Evolutionary conservation across 2,797 vertebrate species (phyloP).

Genomic region (Nyctalus aviator): DNA sequence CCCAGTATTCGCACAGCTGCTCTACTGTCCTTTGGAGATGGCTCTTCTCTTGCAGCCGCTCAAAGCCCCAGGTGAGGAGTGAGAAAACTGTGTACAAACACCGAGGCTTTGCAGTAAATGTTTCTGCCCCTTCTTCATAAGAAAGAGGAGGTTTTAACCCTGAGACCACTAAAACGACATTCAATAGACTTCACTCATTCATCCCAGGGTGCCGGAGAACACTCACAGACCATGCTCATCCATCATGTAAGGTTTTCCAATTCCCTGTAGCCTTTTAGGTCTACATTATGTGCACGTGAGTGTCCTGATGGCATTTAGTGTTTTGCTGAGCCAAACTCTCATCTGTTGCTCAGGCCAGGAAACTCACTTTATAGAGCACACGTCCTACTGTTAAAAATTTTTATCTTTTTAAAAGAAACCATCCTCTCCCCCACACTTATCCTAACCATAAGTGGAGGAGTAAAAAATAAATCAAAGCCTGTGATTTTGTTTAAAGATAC

Average conservation of each 20-base stretch:
- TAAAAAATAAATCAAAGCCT: not conserved
- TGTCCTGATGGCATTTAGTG: not conserved
- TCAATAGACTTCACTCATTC: no score
- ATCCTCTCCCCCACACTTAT: not conserved
- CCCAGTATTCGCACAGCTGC: not conserved
- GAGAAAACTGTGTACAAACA: fast-evolving
- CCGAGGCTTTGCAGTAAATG: not conserved
- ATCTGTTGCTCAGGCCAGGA: not conserved
- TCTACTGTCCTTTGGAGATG: not conserved
- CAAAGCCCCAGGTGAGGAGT: fast-evolving
- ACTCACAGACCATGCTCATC: not conserved
- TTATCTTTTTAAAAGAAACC: not conserved
- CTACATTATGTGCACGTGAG: not conserved
- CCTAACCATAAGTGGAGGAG: not conserved
- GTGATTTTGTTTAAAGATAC: conserved; percentile 6
- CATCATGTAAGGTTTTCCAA: not conserved
- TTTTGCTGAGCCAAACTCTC: not conserved
- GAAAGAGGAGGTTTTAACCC: not conserved
- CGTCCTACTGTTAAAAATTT: not conserved
- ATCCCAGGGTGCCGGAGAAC: fast-evolving
- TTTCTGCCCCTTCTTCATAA: not conserved
- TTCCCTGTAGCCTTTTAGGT: not conserved
- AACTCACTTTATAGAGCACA: not conserved
- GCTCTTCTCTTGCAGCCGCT: not conserved
- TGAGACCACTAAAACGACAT: not conserved